These are phyloP conservation scores for Bujurquina vittata DNA, from an alignment of 2,113 vertebrate genomes.

Conservation along the genomic window DNA sequence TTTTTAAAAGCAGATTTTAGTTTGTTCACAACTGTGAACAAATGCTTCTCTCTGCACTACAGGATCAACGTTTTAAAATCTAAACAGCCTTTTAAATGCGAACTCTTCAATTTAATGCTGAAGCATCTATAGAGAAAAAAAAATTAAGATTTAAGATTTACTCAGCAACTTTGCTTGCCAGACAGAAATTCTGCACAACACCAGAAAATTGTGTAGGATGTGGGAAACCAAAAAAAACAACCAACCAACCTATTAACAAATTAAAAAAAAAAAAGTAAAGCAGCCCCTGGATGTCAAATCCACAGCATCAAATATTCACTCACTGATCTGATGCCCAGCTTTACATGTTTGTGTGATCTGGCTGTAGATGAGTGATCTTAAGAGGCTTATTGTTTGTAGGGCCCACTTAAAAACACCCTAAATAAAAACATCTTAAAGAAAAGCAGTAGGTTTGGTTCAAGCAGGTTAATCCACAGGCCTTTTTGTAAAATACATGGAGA, in stretches of 20 bases:
- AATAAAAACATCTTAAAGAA: constrained; percentile 29
- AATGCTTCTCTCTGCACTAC: neutral
- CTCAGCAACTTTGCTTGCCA: neutral
- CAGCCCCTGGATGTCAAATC: constrained; percentile 13
- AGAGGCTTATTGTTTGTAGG: neutral
- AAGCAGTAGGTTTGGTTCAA: neutral
- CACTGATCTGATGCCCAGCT: neutral
- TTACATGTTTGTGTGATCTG: neutral
- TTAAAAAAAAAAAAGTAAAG: constrained; percentile 13
- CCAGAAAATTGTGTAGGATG: constrained; percentile 1
- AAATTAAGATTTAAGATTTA: constrained; percentile 19
- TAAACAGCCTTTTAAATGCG: neutral
- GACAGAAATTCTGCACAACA: constrained; percentile 14
- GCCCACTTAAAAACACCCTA: constrained; percentile 37
- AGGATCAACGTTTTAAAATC: neutral
- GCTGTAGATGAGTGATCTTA: neutral
- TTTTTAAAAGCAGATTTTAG: constrained; percentile 8
- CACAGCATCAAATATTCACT: constrained; percentile 7
- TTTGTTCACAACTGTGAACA: neutral
- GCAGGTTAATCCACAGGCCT: constrained; percentile 75
- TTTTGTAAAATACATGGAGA: constrained; percentile 90
- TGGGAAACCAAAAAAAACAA: neutral
- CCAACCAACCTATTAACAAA: neutral
- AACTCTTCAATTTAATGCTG: neutral
- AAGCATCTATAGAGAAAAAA: neutral